Evolutionary conservation across 2,797 vertebrate genomes (phyloP), one percentile per base, ranked within the genome.

Genomic region (Petrocephalus schoutedeni): DNA sequence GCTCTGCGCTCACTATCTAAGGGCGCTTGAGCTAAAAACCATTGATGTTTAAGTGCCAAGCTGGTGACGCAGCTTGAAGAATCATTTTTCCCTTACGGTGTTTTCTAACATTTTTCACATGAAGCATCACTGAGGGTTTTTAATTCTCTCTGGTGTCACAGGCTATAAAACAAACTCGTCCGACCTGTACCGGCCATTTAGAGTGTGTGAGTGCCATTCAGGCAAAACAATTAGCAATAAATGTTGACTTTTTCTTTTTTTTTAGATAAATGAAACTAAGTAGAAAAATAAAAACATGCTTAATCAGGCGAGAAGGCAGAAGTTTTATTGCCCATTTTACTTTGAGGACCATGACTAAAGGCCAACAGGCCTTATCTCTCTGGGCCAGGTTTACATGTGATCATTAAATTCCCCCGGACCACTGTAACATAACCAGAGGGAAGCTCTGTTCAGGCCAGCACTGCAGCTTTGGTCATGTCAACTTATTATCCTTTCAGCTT

Each of bases 361-460:
- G 83, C 89, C 90, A 87, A 45, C 53, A 77, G 85, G 67, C 58
- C 92, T 92, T 93, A 92, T 93, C 92, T 90, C 84, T 71, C 88
- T 87, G 88, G 88, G 88, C 85, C 93, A 93, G 90, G 90, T 91
- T 90, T 89, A 87, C 86, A 51, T 89, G 51, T 45, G 89, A 89
- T 90, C 90, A 88, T 89, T 90, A 87, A 85, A 90, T 90, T 91
- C 74, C 88, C 61, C 86, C 85, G 87, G 87, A 88, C 87, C 74
- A 49, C 89, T 23, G 21, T 90, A 61, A 86, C 90, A 89, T 16
- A 58, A 56, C 86, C 87, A 56, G 89, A 90, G 80, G 87, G 83
- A 7, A 8, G 88, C 21, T 74, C 58, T 85, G 36, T 49, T 51
- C 51, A 53, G 87, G 74, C 74, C 5, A 71, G 85, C 14, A 87